Percentiles rank a stretch among this genome's conserved stretches.
Conservation (phyloP, 2,113 vertebrate species). For the Pterocles burchelli region DNA sequence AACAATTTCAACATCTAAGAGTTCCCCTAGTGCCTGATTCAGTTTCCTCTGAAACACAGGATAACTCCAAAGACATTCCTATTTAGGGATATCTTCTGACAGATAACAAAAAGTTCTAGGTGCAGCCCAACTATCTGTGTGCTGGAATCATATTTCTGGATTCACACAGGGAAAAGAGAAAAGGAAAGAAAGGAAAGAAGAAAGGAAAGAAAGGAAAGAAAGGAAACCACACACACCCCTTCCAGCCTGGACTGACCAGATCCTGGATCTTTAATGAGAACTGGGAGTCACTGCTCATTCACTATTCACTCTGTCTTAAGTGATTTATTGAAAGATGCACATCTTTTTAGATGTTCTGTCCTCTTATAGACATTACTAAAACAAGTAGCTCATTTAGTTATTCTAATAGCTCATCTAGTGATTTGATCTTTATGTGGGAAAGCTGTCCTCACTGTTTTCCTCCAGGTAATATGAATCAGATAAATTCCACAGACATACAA, state of each 20-base stretch:
- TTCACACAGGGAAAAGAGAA: fast-evolving
- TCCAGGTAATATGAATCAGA: not conserved
- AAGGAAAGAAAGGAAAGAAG: not conserved
- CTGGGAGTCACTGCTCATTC: not conserved
- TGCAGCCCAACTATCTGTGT: not conserved
- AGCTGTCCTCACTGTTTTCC: not conserved
- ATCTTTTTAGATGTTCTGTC: not conserved
- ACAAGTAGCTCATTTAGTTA: not conserved
- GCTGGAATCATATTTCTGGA: not conserved
- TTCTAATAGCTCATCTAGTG: not conserved
- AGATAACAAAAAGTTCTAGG: not conserved
- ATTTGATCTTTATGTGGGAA: not conserved
- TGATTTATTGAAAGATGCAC: not conserved
- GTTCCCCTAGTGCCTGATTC: not conserved
- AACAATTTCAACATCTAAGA: not conserved
- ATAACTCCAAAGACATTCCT: not conserved
- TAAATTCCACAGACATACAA: not conserved
- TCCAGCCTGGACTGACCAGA: not conserved
- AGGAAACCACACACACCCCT: no score
- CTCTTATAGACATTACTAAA: not conserved
- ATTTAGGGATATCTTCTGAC: not conserved
- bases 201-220: no score
- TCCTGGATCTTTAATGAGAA: not conserved
- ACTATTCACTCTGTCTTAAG: not conserved
- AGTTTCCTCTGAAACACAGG: not conserved